phyloP scores from a whole-genome alignment of 2,888 invertebrate genomes.

The Amblyjoppa proteus region DNA sequence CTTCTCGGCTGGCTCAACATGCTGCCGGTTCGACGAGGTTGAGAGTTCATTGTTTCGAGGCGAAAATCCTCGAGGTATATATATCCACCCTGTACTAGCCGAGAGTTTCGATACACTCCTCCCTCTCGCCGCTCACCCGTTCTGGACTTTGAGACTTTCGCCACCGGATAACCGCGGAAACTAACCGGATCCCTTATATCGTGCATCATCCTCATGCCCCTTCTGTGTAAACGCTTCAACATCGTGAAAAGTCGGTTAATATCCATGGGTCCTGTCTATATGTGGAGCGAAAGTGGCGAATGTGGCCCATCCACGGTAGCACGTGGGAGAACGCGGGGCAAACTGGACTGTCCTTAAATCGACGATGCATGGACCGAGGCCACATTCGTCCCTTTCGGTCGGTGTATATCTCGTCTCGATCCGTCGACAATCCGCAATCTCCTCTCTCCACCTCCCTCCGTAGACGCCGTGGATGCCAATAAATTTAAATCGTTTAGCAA shows the following conservation, averaged over 20 bases:
- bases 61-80: constrained; percentile 12
- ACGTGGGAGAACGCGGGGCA: no score
- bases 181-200: constrained; percentile 38
- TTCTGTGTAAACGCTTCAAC: not conserved
- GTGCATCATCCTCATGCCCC: constrained; percentile 5
- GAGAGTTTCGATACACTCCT: constrained; percentile 23
- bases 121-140: not conserved
- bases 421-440: no score
- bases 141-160: constrained; percentile 30
- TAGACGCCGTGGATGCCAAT: constrained; percentile 35
- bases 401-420: no score
- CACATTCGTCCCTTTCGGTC: not conserved
- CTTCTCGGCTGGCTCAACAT: constrained; percentile 7
- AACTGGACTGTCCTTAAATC: no score
- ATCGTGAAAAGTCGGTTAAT: constrained; percentile 34
- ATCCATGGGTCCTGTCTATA: constrained; percentile 6
- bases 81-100: not conserved
- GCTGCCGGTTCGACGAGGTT: not conserved
- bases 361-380: not conserved
- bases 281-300: not conserved
- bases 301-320: not conserved
- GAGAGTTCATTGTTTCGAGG: constrained; percentile 24
- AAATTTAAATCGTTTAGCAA: constrained; percentile 65
- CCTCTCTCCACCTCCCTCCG: not conserved
- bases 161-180: constrained; percentile 22